Conservation (phyloP, 64 coral and sea anemone genomes). For the Cladopsammia gracilis region DNA sequence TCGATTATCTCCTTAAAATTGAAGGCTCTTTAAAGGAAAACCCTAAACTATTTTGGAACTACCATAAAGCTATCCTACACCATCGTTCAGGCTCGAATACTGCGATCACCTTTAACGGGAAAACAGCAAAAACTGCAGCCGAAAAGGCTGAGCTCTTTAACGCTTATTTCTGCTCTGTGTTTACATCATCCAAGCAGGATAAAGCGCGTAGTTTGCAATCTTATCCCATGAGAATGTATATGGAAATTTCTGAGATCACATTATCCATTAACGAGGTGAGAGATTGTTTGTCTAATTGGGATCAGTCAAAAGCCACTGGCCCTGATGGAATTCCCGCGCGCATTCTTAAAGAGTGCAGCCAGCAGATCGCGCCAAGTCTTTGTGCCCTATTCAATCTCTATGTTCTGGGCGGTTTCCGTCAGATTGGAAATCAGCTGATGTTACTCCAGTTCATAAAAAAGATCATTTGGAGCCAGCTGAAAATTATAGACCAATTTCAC, state of each 20-base stretch:
- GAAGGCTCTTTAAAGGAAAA: slow-evolving; percentile 38
- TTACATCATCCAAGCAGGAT: too few species aligned
- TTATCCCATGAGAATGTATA: too few species aligned
- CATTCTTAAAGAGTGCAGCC: slow-evolving; percentile 47
- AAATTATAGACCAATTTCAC: slow-evolving; percentile 62
- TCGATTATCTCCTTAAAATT: slow-evolving; percentile 16
- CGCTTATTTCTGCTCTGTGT: too few species aligned
- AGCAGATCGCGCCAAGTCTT: slow-evolving; percentile 72
- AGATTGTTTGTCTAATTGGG: slow-evolving; percentile 39
- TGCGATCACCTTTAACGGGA: slow-evolving; percentile 18
- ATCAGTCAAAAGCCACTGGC: slow-evolving; percentile 58
- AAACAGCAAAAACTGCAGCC: too few species aligned
- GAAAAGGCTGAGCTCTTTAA: too few species aligned
- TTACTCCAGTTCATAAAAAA: slow-evolving; percentile 66
- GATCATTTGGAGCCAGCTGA: slow-evolving; percentile 34
- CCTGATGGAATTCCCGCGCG: slow-evolving; percentile 65
- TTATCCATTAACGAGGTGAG: slow-evolving; percentile 48
- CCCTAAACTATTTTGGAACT: slow-evolving; percentile 57
- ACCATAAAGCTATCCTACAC: slow-evolving; percentile 33
- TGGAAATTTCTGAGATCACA: too few species aligned
- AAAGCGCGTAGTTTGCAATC: too few species aligned
- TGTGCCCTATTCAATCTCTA: slow-evolving; percentile 54
- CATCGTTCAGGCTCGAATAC: not conserved
- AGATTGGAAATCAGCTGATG: slow-evolving; percentile 57
- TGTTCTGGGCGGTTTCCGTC: not conserved